A percentile compares a stretch with the other conserved stretches of the same genome.
These are phyloP conservation scores for Lysiphlebus fabarum DNA, from an alignment of 1,140 invertebrate genomes.

Conservation along the genomic window DNA sequence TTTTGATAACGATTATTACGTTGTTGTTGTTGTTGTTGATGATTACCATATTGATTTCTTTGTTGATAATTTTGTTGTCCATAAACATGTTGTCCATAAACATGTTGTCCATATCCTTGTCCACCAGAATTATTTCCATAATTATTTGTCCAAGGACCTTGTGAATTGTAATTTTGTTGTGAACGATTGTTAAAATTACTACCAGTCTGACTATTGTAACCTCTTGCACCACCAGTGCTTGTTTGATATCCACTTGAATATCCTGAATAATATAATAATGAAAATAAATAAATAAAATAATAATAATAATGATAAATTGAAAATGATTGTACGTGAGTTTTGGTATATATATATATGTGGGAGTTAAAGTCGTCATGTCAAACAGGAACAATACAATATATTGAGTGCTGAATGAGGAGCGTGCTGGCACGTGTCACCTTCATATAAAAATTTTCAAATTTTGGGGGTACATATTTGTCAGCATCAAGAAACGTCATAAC, in stretches of 20 bases:
- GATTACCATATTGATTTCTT: conserved; percentile 20
- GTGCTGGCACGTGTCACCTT: conserved; percentile 52
- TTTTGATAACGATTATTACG: conserved; percentile 14
- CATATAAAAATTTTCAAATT: conserved; percentile 32
- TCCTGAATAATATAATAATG: conserved; percentile 29
- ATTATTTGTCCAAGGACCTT: conserved; percentile 11
- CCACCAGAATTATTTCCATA: conserved; percentile 24
- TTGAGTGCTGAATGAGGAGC: conserved; percentile 44
- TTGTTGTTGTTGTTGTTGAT: conserved; percentile 9
- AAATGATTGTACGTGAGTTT: conserved; percentile 5
- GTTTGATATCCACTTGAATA: conserved; percentile 39
- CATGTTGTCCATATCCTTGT: conserved; percentile 21
- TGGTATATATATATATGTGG: not conserved
- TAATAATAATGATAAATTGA: not conserved
- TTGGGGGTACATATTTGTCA: conserved; percentile 39
- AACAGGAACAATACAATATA: conserved; percentile 36
- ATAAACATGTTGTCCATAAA: no score
- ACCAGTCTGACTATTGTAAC: conserved; percentile 28
- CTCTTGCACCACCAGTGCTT: conserved; percentile 16
- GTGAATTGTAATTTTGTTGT: conserved; percentile 22
- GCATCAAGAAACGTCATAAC: conserved; percentile 52
- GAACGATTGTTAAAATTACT: conserved; percentile 22
- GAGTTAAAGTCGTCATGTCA: conserved; percentile 31
- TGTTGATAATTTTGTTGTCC: conserved; percentile 27
- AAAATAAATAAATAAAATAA: conserved; percentile 14